phyloP scores from a whole-genome alignment of 1,140 invertebrate species.

The Bombus picipes region DNA sequence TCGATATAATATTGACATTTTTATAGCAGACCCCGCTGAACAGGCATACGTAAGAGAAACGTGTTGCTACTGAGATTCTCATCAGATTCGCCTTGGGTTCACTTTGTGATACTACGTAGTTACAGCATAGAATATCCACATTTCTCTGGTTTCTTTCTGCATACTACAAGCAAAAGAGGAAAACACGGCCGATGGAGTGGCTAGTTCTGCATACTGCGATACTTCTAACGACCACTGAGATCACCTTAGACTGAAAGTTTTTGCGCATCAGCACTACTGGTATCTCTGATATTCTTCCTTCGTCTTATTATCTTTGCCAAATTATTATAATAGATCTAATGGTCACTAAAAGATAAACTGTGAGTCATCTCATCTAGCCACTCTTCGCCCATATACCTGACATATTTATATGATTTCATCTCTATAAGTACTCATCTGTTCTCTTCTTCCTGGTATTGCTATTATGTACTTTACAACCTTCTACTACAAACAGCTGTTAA shows the following conservation, averaged over 20 bases:
- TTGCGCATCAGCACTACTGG: slow-evolving; percentile 69
- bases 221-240: slow-evolving; percentile 72
- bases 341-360: slow-evolving; percentile 67
- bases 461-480: slow-evolving; percentile 72
- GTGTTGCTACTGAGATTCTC: slow-evolving; percentile 78
- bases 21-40: slow-evolving; percentile 84
- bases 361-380: slow-evolving; percentile 74
- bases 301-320: slow-evolving; percentile 68
- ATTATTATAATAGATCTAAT: slow-evolving; percentile 50
- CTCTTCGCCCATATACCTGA: slow-evolving; percentile 77
- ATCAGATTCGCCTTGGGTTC: slow-evolving; percentile 80
- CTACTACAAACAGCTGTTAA: slow-evolving; percentile 70
- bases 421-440: slow-evolving; percentile 76
- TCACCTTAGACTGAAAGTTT: slow-evolving; percentile 71
- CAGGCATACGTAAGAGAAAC: slow-evolving; percentile 77
- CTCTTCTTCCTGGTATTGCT: slow-evolving; percentile 73
- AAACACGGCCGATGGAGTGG: slow-evolving; percentile 72
- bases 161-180: slow-evolving; percentile 75
- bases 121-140: slow-evolving; percentile 81
- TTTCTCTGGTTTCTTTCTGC: slow-evolving; percentile 80
- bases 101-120: slow-evolving; percentile 81
- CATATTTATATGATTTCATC: slow-evolving; percentile 77
- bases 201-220: slow-evolving; percentile 76
- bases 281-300: slow-evolving; percentile 67
- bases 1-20: slow-evolving; percentile 83